Evolutionary conservation across 2,113 vertebrate genomes (phyloP).

Genomic region (Anser brachyrhynchus): DNA sequence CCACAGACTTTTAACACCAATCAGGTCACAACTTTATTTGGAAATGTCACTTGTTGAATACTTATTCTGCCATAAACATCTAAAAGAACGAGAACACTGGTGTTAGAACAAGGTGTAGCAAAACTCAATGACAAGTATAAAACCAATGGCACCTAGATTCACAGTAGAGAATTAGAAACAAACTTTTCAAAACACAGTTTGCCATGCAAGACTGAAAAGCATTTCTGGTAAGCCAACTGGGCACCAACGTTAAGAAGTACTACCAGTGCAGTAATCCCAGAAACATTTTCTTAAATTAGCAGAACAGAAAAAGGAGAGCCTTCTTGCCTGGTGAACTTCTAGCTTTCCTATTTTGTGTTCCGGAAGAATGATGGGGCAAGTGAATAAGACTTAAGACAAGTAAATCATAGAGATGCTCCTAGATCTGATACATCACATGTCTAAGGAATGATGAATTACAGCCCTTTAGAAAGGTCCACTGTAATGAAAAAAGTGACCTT

Average conservation of each 20-base stretch:
- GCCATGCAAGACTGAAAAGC: background rate
- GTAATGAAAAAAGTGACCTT: conserved; percentile 21
- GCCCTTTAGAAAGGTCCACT: background rate
- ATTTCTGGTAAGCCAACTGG: background rate
- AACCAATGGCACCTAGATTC: background rate
- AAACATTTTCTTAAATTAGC: background rate
- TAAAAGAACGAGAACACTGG: background rate
- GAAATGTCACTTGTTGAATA: background rate
- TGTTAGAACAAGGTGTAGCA: background rate
- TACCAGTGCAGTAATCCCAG: background rate
- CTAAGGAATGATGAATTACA: conserved; percentile 19
- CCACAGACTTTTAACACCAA: background rate
- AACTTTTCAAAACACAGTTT: background rate
- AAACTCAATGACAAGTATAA: background rate
- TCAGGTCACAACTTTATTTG: background rate
- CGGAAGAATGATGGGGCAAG: background rate
- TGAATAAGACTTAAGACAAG: background rate
- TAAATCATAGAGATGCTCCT: background rate
- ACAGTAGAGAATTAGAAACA: background rate
- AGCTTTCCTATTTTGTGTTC: background rate
- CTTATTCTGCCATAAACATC: background rate
- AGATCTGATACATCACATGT: background rate
- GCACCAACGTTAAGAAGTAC: background rate
- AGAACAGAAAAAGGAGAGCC: background rate
- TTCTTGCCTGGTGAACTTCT: background rate